Percentiles rank a stretch among this genome's conserved stretches.
These are phyloP conservation scores for Mandrillus leucophaeus DNA, from an alignment of 2,113 vertebrate species.

Conservation along the genomic window DNA sequence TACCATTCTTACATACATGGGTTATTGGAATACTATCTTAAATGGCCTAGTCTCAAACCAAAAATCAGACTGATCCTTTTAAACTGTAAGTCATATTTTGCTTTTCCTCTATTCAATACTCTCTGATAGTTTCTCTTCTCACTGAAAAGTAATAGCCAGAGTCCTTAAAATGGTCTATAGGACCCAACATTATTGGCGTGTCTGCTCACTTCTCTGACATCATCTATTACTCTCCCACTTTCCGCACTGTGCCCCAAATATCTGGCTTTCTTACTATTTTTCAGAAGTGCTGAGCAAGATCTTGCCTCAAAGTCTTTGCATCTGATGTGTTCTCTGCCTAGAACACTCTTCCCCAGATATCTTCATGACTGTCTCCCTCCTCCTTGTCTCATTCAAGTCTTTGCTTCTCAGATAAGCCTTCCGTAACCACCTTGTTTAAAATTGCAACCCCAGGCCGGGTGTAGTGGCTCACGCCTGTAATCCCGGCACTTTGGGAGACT, in stretches of 20 bases:
- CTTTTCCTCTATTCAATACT: background rate
- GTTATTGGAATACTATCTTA: background rate
- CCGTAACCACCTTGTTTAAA: background rate
- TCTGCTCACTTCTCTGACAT: background rate
- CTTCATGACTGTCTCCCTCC: background rate
- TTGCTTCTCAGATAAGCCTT: constrained; percentile 11
- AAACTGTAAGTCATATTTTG: background rate
- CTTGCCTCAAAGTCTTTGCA: background rate
- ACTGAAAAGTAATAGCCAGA: background rate
- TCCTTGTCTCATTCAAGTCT: background rate
- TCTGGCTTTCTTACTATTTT: background rate
- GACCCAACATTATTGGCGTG: background rate
- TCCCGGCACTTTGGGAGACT: too few species aligned
- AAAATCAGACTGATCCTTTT: background rate
- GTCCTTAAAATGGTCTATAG: background rate
- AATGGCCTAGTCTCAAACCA: background rate
- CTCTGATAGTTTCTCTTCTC: background rate
- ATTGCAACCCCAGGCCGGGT: background rate
- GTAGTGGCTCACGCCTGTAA: too few species aligned
- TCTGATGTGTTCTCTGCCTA: background rate
- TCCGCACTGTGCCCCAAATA: background rate
- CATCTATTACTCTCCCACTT: background rate
- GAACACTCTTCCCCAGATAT: background rate
- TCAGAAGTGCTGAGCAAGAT: background rate
- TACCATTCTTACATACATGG: background rate